Evolutionary conservation across 1,140 invertebrate species (phyloP).

Genomic region (Drosophila ficusphila): DNA sequence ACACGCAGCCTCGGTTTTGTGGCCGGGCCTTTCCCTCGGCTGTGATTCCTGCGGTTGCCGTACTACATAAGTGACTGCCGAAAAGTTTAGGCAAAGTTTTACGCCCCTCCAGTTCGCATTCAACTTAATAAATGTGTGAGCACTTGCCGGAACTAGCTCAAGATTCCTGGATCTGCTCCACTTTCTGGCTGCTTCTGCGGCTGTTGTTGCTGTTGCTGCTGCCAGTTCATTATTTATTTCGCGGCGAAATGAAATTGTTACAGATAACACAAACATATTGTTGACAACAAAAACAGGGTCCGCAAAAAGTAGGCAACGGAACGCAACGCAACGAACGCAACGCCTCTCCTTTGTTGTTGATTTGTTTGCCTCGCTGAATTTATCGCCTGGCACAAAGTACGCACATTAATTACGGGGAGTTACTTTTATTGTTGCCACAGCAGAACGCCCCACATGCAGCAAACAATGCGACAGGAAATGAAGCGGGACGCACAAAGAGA

Average conservation of each 20-base stretch:
- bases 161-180: conserved; percentile 30
- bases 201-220: too few species aligned
- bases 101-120: neutral
- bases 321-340: conserved; percentile 2
- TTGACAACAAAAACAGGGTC: conserved; percentile 57
- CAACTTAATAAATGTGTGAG: conserved; percentile 72
- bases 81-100: conserved; percentile 70
- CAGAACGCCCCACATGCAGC: conserved; percentile 59
- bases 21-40: conserved; percentile 9
- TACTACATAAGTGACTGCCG: conserved; percentile 65
- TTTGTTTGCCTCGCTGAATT: conserved; percentile 60
- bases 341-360: conserved; percentile 40
- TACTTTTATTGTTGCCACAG: conserved; percentile 75
- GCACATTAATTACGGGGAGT: conserved; percentile 80
- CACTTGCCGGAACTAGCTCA: conserved; percentile 62
- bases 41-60: conserved; percentile 27
- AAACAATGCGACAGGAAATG: conserved; percentile 80
- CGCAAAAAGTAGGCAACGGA: conserved; percentile 64
- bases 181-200: too few species aligned
- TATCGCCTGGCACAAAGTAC: conserved; percentile 79
- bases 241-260: conserved; percentile 70
- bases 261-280: conserved; percentile 81
- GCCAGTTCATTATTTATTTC: conserved; percentile 77
- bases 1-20: conserved; percentile 42
- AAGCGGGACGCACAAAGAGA: conserved; percentile 59